Evolutionary conservation across 2,888 invertebrate species (phyloP), one percentile per base, ranked within the genome.

Genomic region (Drosophila greeni): DNA sequence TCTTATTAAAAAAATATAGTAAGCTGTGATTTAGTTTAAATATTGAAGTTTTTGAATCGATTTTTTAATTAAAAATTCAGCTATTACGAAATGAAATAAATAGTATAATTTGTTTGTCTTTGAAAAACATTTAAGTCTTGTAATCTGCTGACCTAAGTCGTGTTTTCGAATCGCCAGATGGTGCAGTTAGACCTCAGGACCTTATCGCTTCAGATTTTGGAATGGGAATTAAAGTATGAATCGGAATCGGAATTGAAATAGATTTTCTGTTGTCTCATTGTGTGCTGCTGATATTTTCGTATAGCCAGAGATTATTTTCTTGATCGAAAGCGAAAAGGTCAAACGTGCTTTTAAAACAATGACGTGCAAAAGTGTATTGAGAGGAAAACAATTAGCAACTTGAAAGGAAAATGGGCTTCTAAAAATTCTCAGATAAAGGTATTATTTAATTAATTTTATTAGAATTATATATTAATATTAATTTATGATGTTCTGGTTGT

Each of bases 251-350:
- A 39, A 48, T 36, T 34, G 16, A 55, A 55, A 40, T 40, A 52
- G 33, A 33, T 9, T 36, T 26, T 18, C n/a, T 43, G 59, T 37
- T 43, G 57, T 45, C 58, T 56, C 58, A 59, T 56, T 54, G 34
- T 20, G 56, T 4, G 29, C 18, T 45, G 29, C 26, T 43, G 47
- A 11, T 36, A 51, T 49, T 56, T 29, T 20, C 9, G 4, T 23
- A 31, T 55, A n/a, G 12, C 29, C 16, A 11, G 42, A 43, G 56
- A 43, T 56, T 56, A 59, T 36, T 36, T 36, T 18, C 55, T 59
- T n/a, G 29, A 56, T 43, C 57, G 43, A 16, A 56, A 43, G 43
- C 58, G 55, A 43, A 58, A 34, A 55, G 55, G 55, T 55, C 58
- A 18, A 18, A 31, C 26, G 12, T 40, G 33, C 33, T 33, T 33